Evolutionary conservation across 2,797 vertebrate species (phyloP), one percentile per base, ranked within the genome.

Genomic region (Australoheros facetus): DNA sequence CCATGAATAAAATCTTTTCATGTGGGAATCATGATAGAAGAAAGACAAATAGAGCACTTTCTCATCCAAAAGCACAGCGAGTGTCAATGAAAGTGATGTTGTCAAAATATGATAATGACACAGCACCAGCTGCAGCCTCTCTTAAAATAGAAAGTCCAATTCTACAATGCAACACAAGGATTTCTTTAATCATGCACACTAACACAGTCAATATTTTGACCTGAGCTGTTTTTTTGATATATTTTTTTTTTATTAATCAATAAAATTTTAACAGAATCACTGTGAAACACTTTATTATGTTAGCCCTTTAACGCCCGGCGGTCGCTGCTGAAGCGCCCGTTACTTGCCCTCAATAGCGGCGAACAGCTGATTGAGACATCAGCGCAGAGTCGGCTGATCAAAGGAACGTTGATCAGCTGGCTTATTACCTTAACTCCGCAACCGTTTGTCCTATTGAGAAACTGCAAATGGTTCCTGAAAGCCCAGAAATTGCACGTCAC

Each of bases 1-100:
- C 81, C 76, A 91, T 90, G 84, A 93, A 93, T 93, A 90, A 89
- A 89, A 82, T 80, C 54, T 30, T 87, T 88, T 85, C 79, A 90
- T 82, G 82, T 79, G 82, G 60, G 60, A 91, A 80, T 55, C 72
- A 72, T 79, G 83, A 88, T 76, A 75, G 79, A 86, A 83, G 82
- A 88, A 89, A 77, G 82, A 92, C 81, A 88, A 89, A 84, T 86
- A 83, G 87, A 89, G 70, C 71, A 71, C 74, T 71, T 37, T 86
- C 70, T 88, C 75, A 82, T 85, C 82, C 2, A 71, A 71, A 54
- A 9, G 73, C 83, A 73, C 56, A 71, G 32, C 21, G 14, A 62
- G 79, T 78, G 82, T 88, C 82, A 76, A 83, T 81, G 76, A 64
- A 75, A 81, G 56, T 75, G 76, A 85, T 81, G 79, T 78, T 87